Evolutionary conservation across 2,797 vertebrate genomes (phyloP).

Genomic region (Lagodon rhomboides): DNA sequence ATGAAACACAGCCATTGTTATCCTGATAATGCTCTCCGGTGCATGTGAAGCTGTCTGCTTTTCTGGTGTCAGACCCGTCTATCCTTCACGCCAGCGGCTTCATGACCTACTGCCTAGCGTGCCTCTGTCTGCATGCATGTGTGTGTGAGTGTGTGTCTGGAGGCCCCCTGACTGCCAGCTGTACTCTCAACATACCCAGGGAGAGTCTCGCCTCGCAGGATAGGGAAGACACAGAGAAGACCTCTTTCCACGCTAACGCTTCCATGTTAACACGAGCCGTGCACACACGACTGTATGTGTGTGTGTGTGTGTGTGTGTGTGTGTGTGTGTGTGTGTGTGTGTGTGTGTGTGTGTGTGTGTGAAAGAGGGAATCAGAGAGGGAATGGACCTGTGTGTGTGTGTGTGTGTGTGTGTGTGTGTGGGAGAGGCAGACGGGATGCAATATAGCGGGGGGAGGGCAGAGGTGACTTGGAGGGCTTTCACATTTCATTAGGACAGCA

Average conservation of each 20-base stretch:
- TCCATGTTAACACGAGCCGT: slow-evolving; percentile 62
- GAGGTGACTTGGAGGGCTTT: slow-evolving; percentile 76
- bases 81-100: slow-evolving; percentile 74
- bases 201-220: slow-evolving; percentile 67
- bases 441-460: slow-evolving; percentile 42
- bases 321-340: slow-evolving; percentile 32
- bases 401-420: slow-evolving; percentile 20
- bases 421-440: slow-evolving; percentile 22
- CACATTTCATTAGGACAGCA: slow-evolving; percentile 75
- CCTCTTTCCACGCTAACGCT: slow-evolving; percentile 76
- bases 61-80: slow-evolving; percentile 78
- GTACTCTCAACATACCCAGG: slow-evolving; percentile 69
- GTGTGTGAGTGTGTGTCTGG: slow-evolving; percentile 59
- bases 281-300: slow-evolving; percentile 51
- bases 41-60: slow-evolving; percentile 65
- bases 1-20: slow-evolving; percentile 65
- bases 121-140: slow-evolving; percentile 68
- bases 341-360: slow-evolving; percentile 60
- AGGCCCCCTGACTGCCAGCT: slow-evolving; percentile 75
- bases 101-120: slow-evolving; percentile 76
- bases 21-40: slow-evolving; percentile 57
- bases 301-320: slow-evolving; percentile 25
- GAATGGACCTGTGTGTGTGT: slow-evolving; percentile 2
- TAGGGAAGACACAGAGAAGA: slow-evolving; percentile 62
- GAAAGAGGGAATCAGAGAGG: slow-evolving; percentile 27